phyloP scores from a whole-genome alignment of 2,113 vertebrate genomes.

The Nothocercus julius region DNA sequence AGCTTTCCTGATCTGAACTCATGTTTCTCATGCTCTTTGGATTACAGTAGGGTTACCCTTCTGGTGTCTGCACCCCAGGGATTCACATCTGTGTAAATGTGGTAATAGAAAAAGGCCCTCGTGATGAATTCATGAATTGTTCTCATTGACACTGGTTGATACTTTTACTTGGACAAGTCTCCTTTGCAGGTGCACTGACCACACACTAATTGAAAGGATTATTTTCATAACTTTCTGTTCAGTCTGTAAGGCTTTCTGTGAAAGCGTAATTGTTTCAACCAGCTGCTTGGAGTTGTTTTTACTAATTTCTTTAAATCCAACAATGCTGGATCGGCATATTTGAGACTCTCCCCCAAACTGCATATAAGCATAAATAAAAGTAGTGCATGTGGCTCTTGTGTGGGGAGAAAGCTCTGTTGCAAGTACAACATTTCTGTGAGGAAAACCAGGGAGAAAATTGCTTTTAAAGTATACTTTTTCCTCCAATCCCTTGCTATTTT shows the following conservation, averaged over 20 bases:
- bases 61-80: conserved; percentile 76
- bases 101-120: conserved; percentile 75
- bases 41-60: conserved; percentile 76
- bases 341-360: conserved; percentile 55
- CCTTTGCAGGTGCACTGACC: conserved; percentile 85
- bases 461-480: conserved; percentile 35
- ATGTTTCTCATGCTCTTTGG: conserved; percentile 78
- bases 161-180: conserved; percentile 80
- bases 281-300: conserved; percentile 82
- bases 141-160: conserved; percentile 77
- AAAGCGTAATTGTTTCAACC: conserved; percentile 82
- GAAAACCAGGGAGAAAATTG: not conserved
- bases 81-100: conserved; percentile 84
- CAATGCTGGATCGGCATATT: conserved; percentile 73
- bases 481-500: conserved; percentile 58
- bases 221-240: conserved; percentile 86
- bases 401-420: conserved; percentile 44
- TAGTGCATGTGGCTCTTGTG: not conserved
- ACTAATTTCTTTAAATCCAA: conserved; percentile 80
- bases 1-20: conserved; percentile 77
- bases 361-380: conserved; percentile 47
- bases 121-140: conserved; percentile 83
- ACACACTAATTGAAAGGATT: conserved; percentile 88
- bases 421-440: conserved; percentile 31
- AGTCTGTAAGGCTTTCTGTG: conserved; percentile 80